Percentiles rank a stretch among this genome's conserved stretches.
phyloP scores from a whole-genome alignment of 2,888 invertebrate genomes.

The Auanema freiburgensis region DNA sequence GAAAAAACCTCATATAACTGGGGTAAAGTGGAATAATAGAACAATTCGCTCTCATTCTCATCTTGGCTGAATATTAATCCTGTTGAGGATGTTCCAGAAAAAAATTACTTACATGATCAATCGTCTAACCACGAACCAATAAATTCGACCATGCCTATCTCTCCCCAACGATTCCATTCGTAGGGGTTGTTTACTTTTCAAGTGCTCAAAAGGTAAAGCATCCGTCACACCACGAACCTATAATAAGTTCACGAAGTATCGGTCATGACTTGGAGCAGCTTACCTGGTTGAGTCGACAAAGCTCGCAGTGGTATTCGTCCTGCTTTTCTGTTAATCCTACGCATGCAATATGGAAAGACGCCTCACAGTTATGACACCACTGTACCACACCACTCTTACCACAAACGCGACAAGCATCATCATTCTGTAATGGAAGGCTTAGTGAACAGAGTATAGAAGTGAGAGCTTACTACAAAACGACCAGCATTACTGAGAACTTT shows the following conservation, averaged over 20 bases:
- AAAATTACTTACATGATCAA: slow-evolving; percentile 81
- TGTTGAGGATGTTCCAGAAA: background rate
- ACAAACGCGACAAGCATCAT: slow-evolving; percentile 66
- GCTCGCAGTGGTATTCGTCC: slow-evolving; percentile 88
- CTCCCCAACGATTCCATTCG: slow-evolving; percentile 91
- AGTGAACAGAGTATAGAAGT: background rate
- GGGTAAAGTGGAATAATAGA: slow-evolving; percentile 85
- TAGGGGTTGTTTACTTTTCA: slow-evolving; percentile 82
- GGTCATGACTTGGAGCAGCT: too few species aligned
- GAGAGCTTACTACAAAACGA: slow-evolving; percentile 37
- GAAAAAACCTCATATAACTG: slow-evolving; percentile 76
- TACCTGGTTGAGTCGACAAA: slow-evolving; percentile 84
- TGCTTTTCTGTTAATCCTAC: slow-evolving; percentile 85
- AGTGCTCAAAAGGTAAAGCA: slow-evolving; percentile 72
- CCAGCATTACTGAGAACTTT: slow-evolving; percentile 83
- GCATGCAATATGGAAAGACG: slow-evolving; percentile 94
- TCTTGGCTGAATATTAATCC: slow-evolving; percentile 73
- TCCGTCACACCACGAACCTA: slow-evolving; percentile 85
- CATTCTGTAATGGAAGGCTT: slow-evolving; percentile 62
- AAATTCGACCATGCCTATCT: slow-evolving; percentile 93
- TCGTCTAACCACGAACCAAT: slow-evolving; percentile 91
- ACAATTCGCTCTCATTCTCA: slow-evolving; percentile 71
- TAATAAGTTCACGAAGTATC: slow-evolving; percentile 12
- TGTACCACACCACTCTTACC: slow-evolving; percentile 78
- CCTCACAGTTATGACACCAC: slow-evolving; percentile 97